Percentiles rank a stretch among this genome's conserved stretches.
Evolutionary conservation across 2,113 vertebrate species (phyloP).

Genomic region (Marcusenius ussheri): DNA sequence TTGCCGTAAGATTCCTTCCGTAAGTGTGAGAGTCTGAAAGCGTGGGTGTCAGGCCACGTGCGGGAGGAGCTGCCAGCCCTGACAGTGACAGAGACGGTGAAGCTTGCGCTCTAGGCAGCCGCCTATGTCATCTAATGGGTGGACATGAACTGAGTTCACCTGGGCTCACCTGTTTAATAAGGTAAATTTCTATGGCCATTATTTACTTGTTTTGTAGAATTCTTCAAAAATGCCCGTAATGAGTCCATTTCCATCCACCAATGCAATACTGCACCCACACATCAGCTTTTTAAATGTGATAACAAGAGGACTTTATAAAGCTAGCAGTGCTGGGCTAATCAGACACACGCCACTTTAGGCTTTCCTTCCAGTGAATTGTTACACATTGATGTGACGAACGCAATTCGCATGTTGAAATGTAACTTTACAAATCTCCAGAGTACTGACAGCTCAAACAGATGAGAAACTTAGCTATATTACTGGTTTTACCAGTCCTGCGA

Average conservation of each 20-base stretch:
- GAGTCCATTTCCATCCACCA: neutral
- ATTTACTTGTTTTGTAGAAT: neutral
- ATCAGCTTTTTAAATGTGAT: neutral
- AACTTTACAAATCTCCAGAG: neutral
- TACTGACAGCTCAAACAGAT: neutral
- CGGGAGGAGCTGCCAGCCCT: no score
- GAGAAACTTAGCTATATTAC: neutral
- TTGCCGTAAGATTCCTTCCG: neutral
- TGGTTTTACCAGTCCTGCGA: neutral
- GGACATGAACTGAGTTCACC: neutral
- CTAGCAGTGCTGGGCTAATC: neutral
- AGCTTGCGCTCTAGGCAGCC: neutral
- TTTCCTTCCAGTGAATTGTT: neutral
- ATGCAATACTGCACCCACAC: neutral
- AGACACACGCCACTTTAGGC: neutral
- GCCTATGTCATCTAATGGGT: neutral
- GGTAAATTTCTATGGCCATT: neutral
- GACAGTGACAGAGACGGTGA: neutral
- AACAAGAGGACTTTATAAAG: neutral
- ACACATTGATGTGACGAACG: neutral
- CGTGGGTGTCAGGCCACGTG: no score
- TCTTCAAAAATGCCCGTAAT: neutral
- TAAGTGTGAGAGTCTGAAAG: neutral
- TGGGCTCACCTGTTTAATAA: neutral
- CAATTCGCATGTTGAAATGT: neutral